These are phyloP conservation scores for Trididemnum nubilum DNA, from an alignment of 23 tunicate species.

Conservation along the genomic window DNA sequence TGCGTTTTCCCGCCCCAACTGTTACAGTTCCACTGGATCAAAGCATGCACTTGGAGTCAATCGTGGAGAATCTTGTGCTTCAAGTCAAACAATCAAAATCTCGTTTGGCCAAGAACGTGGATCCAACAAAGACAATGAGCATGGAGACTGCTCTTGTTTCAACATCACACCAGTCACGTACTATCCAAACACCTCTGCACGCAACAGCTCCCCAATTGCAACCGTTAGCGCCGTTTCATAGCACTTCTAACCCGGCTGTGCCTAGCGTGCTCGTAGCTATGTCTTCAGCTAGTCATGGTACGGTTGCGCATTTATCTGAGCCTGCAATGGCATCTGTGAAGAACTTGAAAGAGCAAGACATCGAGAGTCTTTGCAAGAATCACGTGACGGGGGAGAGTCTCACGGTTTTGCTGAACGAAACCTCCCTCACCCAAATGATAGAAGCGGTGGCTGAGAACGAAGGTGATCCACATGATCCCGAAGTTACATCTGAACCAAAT, in stretches of 20 bases:
- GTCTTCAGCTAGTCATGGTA: background rate
- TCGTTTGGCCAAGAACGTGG: too few relatives aligned
- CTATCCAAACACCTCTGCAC: too few relatives aligned
- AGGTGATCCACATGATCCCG: background rate
- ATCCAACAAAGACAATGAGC: too few relatives aligned
- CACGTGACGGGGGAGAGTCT: constrained; percentile 38
- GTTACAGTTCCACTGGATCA: background rate
- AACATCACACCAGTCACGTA: too few relatives aligned
- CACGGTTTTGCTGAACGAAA: constrained; percentile 46
- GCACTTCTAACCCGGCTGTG: background rate
- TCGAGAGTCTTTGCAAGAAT: constrained; percentile 27
- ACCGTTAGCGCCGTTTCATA: too few relatives aligned
- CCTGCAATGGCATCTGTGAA: too few relatives aligned
- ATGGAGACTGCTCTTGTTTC: too few relatives aligned
- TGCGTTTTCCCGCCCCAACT: background rate
- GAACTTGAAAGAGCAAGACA: background rate
- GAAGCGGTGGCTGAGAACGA: constrained; percentile 19
- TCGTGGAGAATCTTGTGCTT: background rate
- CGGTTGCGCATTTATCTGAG: too few relatives aligned
- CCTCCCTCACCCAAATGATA: constrained; percentile 46
- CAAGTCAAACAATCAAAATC: too few relatives aligned
- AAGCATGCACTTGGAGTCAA: background rate
- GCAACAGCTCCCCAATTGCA: too few relatives aligned
- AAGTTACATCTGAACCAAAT: background rate
- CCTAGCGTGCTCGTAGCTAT: background rate